A percentile compares a stretch with the other conserved stretches of the same genome.
These are phyloP conservation scores for Acestrorhynchus altus DNA, from an alignment of 2,797 vertebrate species.

Conservation along the genomic window DNA sequence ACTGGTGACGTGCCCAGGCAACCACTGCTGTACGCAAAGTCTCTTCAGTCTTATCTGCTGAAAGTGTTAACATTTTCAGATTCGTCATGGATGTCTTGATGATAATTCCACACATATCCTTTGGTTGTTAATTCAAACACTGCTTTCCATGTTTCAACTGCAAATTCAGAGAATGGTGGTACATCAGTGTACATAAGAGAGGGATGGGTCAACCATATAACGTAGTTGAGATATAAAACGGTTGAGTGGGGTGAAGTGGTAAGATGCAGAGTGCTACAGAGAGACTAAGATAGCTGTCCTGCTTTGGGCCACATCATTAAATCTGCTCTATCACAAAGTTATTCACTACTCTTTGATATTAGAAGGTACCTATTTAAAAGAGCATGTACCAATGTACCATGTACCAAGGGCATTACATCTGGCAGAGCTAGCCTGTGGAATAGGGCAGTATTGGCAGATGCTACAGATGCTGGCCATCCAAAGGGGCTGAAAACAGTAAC, in stretches of 20 bases:
- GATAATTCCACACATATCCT: too few species aligned
- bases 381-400: slow-evolving; percentile 48
- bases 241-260: background rate
- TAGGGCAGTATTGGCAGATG: too few species aligned
- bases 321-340: slow-evolving; percentile 54
- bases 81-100: too few species aligned
- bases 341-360: slow-evolving; percentile 66
- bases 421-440: too few species aligned
- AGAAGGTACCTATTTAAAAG: slow-evolving; percentile 47
- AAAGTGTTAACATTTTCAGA: too few species aligned
- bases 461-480: too few species aligned
- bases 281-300: background rate
- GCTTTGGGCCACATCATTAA: slow-evolving; percentile 48
- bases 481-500: too few species aligned
- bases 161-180: background rate
- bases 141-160: background rate
- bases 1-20: too few species aligned
- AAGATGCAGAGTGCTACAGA: background rate
- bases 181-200: background rate
- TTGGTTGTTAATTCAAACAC: slow-evolving; percentile 28
- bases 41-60: too few species aligned
- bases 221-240: background rate
- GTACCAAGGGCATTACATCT: too few species aligned
- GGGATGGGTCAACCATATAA: background rate
- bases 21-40: too few species aligned